Conservation (phyloP, 2,113 vertebrate genomes). For the Puntigrus tetrazona region DNA sequence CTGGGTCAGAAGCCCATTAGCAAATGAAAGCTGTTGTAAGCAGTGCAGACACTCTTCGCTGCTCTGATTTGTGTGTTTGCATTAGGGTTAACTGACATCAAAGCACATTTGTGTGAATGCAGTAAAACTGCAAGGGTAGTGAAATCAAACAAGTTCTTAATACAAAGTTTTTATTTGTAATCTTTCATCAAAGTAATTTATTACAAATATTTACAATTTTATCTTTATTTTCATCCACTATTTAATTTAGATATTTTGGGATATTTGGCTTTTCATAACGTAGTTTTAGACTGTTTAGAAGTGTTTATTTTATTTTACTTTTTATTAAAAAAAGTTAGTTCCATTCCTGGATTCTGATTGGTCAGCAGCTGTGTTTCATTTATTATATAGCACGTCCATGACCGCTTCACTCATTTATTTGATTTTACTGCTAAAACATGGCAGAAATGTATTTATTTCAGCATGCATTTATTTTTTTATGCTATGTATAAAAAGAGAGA, state of each 20-base stretch:
- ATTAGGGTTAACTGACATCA: slow-evolving; percentile 32
- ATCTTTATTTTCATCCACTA: not conserved
- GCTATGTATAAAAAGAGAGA: not conserved
- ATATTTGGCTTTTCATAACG: not conserved
- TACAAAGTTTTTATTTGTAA: not conserved
- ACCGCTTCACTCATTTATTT: too few relatives aligned
- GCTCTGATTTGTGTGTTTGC: slow-evolving; percentile 52
- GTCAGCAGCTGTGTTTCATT: too few relatives aligned
- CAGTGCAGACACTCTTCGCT: slow-evolving; percentile 31
- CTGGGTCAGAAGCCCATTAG: slow-evolving; percentile 43
- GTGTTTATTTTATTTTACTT: not conserved
- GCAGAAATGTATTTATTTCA: too few relatives aligned
- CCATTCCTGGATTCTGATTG: too few relatives aligned
- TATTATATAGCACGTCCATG: too few relatives aligned
- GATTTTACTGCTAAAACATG: too few relatives aligned
- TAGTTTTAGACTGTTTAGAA: not conserved
- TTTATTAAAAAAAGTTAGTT: too few relatives aligned
- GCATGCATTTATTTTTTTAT: too few relatives aligned
- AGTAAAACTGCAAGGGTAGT: slow-evolving; percentile 8
- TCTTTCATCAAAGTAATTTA: not conserved
- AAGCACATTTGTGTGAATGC: not conserved
- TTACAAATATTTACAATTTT: too few relatives aligned
- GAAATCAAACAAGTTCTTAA: not conserved
- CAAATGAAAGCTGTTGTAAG: slow-evolving; percentile 45
- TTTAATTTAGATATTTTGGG: not conserved